Evolutionary conservation across 1,140 invertebrate genomes (phyloP), one percentile per base, ranked within the genome.

Genomic region (Drosophila simulans): DNA sequence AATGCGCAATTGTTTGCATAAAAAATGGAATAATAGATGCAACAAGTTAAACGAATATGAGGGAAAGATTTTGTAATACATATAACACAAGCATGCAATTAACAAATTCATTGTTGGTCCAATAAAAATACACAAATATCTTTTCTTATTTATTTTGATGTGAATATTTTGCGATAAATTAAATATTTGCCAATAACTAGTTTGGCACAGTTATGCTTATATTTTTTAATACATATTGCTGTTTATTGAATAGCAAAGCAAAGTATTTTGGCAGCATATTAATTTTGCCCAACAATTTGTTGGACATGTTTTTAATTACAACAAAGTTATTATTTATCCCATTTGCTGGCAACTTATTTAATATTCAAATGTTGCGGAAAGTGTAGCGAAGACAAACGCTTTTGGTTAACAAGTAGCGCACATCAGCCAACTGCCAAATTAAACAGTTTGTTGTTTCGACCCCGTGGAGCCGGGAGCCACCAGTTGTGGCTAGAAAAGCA

Each of bases 371-470:
- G 7, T 31, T 1, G 3, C 17, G 2, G 8, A 13, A 45, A 25
- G 20, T n/a, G 45, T n/a, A 46, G 22, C 20, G 1, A 5, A 20
- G n/a, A 3, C 11, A 12, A 57, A 42, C 8, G 42, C 27, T 31
- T n/a, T 40, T 31, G 55, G 31, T 34, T 58, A 62, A 11, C 31
- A 12, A 39, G 11, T 42, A 17, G 17, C 25, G 42, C 20, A 59
- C 39, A 40, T 27, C 25, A 22, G 37, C 10, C 25, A 62, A 20
- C 25, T 62, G 59, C 37, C 11, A 59, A 34, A 34, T 17, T 58
- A 40, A 62, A 22, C 59, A 58, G 25, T 62, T 58, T 62, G 58
- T 58, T 40, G 58, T 27, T 31, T 58, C 52, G 59, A 62, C 53
- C 54, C 39, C 42, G 20, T 39, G 12, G 20, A 35, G 15, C 31